These are phyloP conservation scores for Lacerta agilis DNA, from an alignment of 2,797 vertebrate genomes.

Conservation along the genomic window DNA sequence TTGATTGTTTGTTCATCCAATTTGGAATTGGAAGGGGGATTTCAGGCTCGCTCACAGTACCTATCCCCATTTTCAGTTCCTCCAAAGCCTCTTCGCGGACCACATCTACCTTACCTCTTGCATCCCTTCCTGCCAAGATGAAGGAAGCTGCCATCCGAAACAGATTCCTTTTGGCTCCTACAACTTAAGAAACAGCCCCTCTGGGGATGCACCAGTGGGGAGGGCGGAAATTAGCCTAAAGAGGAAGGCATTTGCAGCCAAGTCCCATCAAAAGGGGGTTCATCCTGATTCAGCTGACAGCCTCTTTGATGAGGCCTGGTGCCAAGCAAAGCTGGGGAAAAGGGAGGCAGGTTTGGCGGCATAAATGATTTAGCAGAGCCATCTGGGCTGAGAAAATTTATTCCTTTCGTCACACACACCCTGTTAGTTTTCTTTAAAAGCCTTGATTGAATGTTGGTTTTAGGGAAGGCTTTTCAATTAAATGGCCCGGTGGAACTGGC, in stretches of 20 bases:
- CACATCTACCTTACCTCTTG: neutral
- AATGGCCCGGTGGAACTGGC: neutral
- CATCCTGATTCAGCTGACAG: neutral
- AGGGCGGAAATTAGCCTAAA: neutral
- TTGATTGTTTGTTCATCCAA: neutral
- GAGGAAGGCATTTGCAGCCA: neutral
- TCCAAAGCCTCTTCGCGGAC: neutral
- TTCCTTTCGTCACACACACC: neutral
- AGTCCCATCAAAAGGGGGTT: neutral
- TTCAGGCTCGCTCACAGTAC: neutral
- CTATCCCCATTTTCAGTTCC: neutral
- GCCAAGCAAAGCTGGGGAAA: neutral
- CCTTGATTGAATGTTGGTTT: neutral
- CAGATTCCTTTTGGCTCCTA: neutral
- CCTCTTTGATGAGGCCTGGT: neutral
- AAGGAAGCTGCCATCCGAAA: neutral
- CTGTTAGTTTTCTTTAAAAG: constrained; percentile 2
- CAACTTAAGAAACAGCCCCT: neutral
- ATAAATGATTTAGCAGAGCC: constrained; percentile 55
- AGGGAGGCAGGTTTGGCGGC: neutral
- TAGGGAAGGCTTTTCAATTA: neutral
- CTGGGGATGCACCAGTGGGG: neutral
- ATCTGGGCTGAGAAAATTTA: constrained; percentile 39
- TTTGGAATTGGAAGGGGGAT: neutral
- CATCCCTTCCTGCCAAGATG: neutral